Evolutionary conservation across 2,797 vertebrate genomes (phyloP).

Genomic region (Propithecus perrieri): DNA sequence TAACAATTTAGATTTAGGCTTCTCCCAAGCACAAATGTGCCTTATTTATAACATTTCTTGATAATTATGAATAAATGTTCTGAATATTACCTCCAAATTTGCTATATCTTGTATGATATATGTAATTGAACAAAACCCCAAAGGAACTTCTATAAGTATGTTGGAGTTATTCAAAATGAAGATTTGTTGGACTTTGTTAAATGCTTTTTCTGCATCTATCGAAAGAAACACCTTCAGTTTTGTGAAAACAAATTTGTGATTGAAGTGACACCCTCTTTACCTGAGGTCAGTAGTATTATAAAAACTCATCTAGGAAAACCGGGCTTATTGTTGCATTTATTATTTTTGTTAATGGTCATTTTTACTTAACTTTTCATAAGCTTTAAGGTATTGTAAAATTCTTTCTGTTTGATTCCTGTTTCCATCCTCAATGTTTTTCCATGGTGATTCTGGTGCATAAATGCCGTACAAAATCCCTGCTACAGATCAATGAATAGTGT

Average conservation of each 20-base stretch:
- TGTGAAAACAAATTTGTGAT: neutral
- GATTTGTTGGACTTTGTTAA: neutral
- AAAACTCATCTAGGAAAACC: neutral
- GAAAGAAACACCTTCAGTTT: neutral
- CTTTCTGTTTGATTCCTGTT: neutral
- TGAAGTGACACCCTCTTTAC: neutral
- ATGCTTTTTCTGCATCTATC: no score
- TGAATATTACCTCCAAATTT: neutral
- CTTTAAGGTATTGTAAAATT: neutral
- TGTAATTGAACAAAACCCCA: constrained; percentile 44
- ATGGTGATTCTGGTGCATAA: neutral
- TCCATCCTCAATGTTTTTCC: neutral
- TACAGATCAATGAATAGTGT: neutral
- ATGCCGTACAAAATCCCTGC: neutral
- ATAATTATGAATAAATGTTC: neutral
- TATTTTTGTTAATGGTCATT: neutral
- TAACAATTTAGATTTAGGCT: neutral
- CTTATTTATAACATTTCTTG: neutral
- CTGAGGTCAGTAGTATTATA: neutral
- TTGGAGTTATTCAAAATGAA: neutral
- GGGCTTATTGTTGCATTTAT: neutral
- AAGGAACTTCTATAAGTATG: neutral
- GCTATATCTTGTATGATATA: neutral
- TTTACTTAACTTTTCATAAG: neutral
- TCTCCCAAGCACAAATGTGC: neutral